phyloP scores from a whole-genome alignment of 2,113 vertebrate species.

The Echinops telfairi region DNA sequence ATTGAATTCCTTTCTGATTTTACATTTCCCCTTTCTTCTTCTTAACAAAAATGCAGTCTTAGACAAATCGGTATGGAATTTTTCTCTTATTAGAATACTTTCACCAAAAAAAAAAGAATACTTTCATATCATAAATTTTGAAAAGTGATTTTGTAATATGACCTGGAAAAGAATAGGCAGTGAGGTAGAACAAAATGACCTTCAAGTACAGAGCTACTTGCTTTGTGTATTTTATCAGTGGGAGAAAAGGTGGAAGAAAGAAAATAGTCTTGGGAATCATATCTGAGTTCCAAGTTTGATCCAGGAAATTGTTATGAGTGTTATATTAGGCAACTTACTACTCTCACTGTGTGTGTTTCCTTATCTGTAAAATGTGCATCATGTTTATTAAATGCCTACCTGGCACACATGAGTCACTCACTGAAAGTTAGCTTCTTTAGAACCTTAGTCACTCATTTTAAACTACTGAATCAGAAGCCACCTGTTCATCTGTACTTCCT shows the following conservation, averaged over 20 bases:
- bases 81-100: neutral
- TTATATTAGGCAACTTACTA: neutral
- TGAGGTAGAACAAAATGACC: constrained; percentile 39
- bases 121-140: no score
- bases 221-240: constrained; percentile 40
- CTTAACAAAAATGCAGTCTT: neutral
- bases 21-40: neutral
- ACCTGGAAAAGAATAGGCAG: neutral
- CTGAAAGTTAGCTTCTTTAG: neutral
- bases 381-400: neutral
- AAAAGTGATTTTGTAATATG: neutral
- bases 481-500: constrained; percentile 23
- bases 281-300: constrained; percentile 20
- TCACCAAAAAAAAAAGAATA: no score
- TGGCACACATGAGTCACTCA: neutral
- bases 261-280: constrained; percentile 5
- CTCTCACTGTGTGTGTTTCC: neutral
- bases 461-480: constrained; percentile 26
- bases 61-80: neutral
- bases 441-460: constrained; percentile 29
- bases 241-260: constrained; percentile 16
- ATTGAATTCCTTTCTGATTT: constrained; percentile 1
- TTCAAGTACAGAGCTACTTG: neutral
- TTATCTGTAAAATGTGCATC: neutral
- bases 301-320: neutral